A percentile compares a stretch with the other conserved stretches of the same genome.
Evolutionary conservation across 2,888 invertebrate genomes (phyloP).

Genomic region (Suillia variegata): DNA sequence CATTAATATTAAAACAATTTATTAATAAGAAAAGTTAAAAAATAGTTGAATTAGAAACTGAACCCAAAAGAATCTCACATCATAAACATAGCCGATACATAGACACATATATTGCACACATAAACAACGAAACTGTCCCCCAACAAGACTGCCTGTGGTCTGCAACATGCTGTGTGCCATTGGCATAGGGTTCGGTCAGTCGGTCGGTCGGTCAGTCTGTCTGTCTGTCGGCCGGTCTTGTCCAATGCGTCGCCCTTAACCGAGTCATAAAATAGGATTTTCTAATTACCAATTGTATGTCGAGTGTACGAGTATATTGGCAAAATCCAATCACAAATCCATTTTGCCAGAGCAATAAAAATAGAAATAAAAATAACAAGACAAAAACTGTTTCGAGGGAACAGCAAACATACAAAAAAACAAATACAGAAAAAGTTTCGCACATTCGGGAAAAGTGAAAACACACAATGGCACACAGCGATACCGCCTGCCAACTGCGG

Average conservation of each 20-base stretch:
- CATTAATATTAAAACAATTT: too few species aligned
- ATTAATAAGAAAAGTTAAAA: too few species aligned
- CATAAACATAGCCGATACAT: too few species aligned
- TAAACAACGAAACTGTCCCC: not conserved
- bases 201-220: too few species aligned
- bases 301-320: slow-evolving; percentile 9
- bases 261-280: slow-evolving; percentile 26
- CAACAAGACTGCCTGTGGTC: not conserved
- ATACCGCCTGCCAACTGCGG: too few species aligned
- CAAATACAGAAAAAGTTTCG: too few species aligned
- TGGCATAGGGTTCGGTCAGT: not conserved
- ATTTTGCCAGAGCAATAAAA: not conserved
- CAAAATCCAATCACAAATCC: slow-evolving; percentile 17
- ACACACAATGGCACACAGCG: not conserved
- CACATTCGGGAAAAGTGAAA: not conserved
- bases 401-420: not conserved
- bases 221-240: not conserved
- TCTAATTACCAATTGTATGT: slow-evolving; percentile 25
- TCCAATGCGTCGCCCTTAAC: not conserved
- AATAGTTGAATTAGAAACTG: too few species aligned
- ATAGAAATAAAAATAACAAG: not conserved
- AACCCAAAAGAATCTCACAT: too few species aligned
- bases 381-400: too few species aligned
- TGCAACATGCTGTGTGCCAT: not conserved
- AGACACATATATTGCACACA: not conserved